A percentile compares a stretch with the other conserved stretches of the same genome.
phyloP scores from a whole-genome alignment of 2,888 invertebrate genomes.

The Diaphora mendica region DNA sequence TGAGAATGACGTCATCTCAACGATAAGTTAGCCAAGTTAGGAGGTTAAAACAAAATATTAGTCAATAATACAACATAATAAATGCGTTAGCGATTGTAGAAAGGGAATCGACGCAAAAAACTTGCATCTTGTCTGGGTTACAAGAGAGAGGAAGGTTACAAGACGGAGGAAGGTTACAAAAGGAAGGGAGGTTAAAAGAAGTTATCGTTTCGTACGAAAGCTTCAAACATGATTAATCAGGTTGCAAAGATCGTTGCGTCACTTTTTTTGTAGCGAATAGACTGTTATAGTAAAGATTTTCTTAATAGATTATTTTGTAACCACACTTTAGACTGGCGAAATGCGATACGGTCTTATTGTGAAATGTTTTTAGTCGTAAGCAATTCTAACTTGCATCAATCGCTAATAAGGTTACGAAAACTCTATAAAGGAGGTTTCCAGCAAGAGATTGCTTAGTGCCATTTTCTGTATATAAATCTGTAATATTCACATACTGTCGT shows the following conservation, averaged over 20 bases:
- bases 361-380: neutral
- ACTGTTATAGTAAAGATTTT: neutral
- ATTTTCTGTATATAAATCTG: constrained; percentile 20
- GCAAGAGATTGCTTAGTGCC: neutral
- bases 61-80: too few species aligned
- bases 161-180: too few species aligned
- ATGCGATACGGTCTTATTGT: neutral
- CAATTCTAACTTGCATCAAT: neutral
- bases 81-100: too few species aligned
- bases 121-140: too few species aligned
- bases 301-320: neutral
- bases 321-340: neutral
- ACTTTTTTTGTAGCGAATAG: neutral
- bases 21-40: too few species aligned
- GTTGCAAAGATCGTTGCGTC: neutral
- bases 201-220: neutral
- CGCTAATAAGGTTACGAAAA: neutral
- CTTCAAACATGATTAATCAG: neutral
- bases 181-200: too few species aligned
- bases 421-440: neutral
- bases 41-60: too few species aligned
- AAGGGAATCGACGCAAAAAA: too few species aligned
- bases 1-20: too few species aligned
- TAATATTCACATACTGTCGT: constrained; percentile 8
- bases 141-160: too few species aligned